Evolutionary conservation across 2,888 invertebrate genomes (phyloP), one percentile per base, ranked within the genome.

Genomic region (Diloba caeruleocephala): DNA sequence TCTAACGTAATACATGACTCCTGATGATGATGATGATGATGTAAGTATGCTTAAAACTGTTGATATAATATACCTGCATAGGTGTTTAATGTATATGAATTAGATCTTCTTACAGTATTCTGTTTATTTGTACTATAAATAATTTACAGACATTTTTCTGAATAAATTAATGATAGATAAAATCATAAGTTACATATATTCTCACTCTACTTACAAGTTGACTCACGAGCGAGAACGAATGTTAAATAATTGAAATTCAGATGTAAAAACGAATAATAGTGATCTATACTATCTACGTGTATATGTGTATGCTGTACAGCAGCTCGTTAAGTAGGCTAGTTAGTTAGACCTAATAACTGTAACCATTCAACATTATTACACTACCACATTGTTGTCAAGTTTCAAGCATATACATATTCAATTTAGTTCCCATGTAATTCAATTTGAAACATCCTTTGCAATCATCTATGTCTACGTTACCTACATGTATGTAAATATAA

Each of bases 361-460:
- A 36, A 44, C 39, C 37, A 46, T 38, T 45, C 34, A 59, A 44
- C 55, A 50, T 46, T 52, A 58, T 46, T 43, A 49, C 60, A 53
- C 43, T 42, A 37, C 37, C 45, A 61, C 50, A 64, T 45, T 53
- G 55, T 54, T 65, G 49, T 41, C 26, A 29, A 42, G 39, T 36
- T 53, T 15, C 25, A 17, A 57, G 25, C 36, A 37, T 57, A 46
- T 48, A 17, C 28, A 23, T 41, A 59, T 38, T 15, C 32, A 15
- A 21, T 38, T 52, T 41, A 37, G 52, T 38, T 15, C 21, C 29
- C 55, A 38, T 52, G 32, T 65, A 71, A 69, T 71, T 55, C 19
- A 66, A 71, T 71, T 71, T 57, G 34, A 53, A 50, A n/a, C n/a
- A n/a, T n/a, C n/a, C n/a, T n/a, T n/a, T n/a, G n/a, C 31, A 38